Conservation (phyloP, 1,140 invertebrate species). For the Saccostrea cuccullata region DNA sequence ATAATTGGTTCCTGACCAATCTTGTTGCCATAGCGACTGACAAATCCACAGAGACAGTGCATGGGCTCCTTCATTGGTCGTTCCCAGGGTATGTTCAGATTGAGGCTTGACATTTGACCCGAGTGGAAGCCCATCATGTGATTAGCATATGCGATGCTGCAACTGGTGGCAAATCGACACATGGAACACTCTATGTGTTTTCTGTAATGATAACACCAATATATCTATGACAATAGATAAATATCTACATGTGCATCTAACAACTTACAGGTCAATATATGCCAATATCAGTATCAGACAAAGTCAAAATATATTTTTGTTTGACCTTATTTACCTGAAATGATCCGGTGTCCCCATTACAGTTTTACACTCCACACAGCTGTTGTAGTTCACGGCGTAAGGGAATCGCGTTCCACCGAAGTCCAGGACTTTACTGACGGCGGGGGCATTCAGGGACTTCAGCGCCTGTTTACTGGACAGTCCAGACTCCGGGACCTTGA, state of each 20-base stretch:
- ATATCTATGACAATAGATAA: no score
- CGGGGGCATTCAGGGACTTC: slow-evolving; percentile 75
- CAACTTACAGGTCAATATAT: no score
- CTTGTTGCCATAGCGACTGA: slow-evolving; percentile 72
- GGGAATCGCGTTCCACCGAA: slow-evolving; percentile 64
- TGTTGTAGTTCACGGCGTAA: slow-evolving; percentile 45
- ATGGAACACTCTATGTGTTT: slow-evolving; percentile 77
- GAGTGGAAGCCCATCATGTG: slow-evolving; percentile 78
- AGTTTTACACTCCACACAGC: slow-evolving; percentile 75
- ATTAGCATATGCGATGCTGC: slow-evolving; percentile 74
- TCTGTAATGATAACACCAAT: slow-evolving; percentile 64
- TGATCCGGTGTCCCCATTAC: slow-evolving; percentile 72
- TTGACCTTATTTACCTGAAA: slow-evolving; percentile 69
- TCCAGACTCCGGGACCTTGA: slow-evolving; percentile 68
- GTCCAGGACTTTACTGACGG: slow-evolving; percentile 70
- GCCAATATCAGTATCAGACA: no score
- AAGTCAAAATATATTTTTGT: no score
- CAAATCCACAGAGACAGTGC: slow-evolving; percentile 75
- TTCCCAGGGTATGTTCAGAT: slow-evolving; percentile 69
- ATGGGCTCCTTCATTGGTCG: slow-evolving; percentile 59
- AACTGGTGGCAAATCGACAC: slow-evolving; percentile 77
- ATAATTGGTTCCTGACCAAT: slow-evolving; percentile 67
- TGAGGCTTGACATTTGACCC: slow-evolving; percentile 68
- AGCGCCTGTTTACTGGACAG: slow-evolving; percentile 57
- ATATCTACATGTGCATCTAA: no score